Evolutionary conservation across 2,113 vertebrate species (phyloP).

Genomic region (Syngnathus typhle): DNA sequence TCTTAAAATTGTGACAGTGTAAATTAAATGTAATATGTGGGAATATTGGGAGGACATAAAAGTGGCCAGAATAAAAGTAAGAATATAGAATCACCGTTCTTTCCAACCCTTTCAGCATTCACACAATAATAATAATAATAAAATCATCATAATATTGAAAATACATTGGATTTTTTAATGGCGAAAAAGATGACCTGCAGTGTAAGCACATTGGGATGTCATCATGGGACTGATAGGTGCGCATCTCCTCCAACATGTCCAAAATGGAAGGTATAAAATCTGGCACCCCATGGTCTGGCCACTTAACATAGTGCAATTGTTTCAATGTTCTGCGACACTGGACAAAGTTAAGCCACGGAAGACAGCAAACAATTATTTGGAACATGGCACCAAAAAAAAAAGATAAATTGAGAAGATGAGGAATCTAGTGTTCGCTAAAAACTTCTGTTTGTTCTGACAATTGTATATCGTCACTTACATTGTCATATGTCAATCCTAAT

Average conservation of each 20-base stretch:
- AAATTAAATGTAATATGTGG: no score
- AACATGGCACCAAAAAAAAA: neutral
- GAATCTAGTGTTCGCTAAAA: slow-evolving; percentile 4
- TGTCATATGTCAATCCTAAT: slow-evolving; percentile 75
- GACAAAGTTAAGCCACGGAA: neutral
- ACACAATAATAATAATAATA: no score
- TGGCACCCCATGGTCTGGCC: slow-evolving; percentile 93
- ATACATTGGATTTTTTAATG: no score
- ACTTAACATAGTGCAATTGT: slow-evolving; percentile 92
- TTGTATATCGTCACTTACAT: slow-evolving; percentile 68
- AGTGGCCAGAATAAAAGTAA: no score
- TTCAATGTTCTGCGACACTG: slow-evolving; percentile 70
- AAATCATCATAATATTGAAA: no score
- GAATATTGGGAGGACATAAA: no score
- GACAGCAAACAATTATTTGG: neutral
- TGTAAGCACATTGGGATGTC: slow-evolving; percentile 85
- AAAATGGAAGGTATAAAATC: slow-evolving; percentile 84
- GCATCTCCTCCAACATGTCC: slow-evolving; percentile 81
- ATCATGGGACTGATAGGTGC: slow-evolving; percentile 75
- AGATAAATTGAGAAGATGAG: neutral
- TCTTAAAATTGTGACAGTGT: no score
- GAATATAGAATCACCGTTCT: no score
- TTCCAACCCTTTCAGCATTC: no score
- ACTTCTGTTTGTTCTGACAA: no score
- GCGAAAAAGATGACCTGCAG: slow-evolving; percentile 79